Base-by-base conservation (phyloP, 2,888 invertebrate species). In the Cordilura impudica region DNA sequence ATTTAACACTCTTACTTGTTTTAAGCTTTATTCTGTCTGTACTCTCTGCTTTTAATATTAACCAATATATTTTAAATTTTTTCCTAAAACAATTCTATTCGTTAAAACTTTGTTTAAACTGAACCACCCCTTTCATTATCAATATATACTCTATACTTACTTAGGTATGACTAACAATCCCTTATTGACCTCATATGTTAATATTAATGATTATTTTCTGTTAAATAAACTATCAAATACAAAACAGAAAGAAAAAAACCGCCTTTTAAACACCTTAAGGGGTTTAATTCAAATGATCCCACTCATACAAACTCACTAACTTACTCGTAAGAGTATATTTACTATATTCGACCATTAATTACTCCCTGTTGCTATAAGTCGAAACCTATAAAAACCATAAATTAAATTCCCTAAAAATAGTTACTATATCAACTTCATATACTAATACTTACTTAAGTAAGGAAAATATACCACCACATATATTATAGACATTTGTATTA, bases 341-440 rank as follows among this genome's bases (percentile, higher is more conserved):
- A n/a, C n/a, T n/a, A 19, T 14, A 14, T 58, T 18, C 19, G 35
- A 39, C 51, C 80, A 80, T 80, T 80, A 80, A 80, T 77, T 76
- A 80, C 77, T 80, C 80, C 73, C 77, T 73, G 73, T 69, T 76
- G 76, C 69, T 80, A 73, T 80, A 77, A 77, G 73, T 80, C 43
- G 60, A 80, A 80, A 80, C 80, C 80, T 77, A 80, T 80, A 80
- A 80, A 80, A 73, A 35, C 72, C 80, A 77, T 80, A 80, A 80
- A 80, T 80, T 72, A 80, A 77, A 80, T 69, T 71, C 75, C 74
- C 75, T 75, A 66, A 67, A 79, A 78, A 74, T 70, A 61, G 47
- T 56, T 43, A 56, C 26, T n/a, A 19, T 47, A 29, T 12, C 4
- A 4, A 69, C 39, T 26, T 10, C n/a, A n/a, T n/a, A n/a, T n/a